Evolutionary conservation across 2,797 vertebrate genomes (phyloP), one percentile per base, ranked within the genome.

Genomic region (Acipenser ruthenus): DNA sequence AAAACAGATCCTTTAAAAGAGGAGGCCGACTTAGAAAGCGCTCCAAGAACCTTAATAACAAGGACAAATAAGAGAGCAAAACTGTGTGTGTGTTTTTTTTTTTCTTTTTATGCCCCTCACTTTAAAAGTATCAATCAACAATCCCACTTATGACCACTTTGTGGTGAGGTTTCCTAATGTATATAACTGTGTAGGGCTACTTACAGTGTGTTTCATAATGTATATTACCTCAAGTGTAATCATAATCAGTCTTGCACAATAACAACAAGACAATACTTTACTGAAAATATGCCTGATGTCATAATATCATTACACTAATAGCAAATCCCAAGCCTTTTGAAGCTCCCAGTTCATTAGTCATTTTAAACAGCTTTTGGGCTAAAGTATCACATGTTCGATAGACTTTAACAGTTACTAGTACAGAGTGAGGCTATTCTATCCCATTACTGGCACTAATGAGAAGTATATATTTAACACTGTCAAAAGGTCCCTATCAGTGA

Each of bases 1-100:
- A 69, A 72, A 80, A 74, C 74, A 82, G 77, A 80, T 82, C 79
- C 77, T 82, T 85, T 86, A 86, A 90, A 89, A 85, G 71, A 72
- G 62, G 67, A 68, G 68, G 77, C 73, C 74, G 82, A 78, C 80
- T 87, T 88, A 84, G 84, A 70, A 78, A 79, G 71, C 74, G 78
- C 86, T 84, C 88, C 79, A 80, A 80, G 87, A 90, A 86, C 80
- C 75, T 76, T 82, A 84, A 80, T 73, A 90, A 88, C 91, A 93
- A 88, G 86, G 84, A 83, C 89, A 92, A 92, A 92, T 89, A 89
- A 87, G 80, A 80, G 86, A 89, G 88, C 83, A 90, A 91, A 86
- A 72, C 79, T 77, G 73, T 37, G 23, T 37, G 15, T 18, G 15
- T 18, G 15, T 1, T 2, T 37, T 2, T 37, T 37, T 37, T 37